Evolutionary conservation across 2,113 vertebrate species (phyloP).

Genomic region (Pogonocichla stellata): DNA sequence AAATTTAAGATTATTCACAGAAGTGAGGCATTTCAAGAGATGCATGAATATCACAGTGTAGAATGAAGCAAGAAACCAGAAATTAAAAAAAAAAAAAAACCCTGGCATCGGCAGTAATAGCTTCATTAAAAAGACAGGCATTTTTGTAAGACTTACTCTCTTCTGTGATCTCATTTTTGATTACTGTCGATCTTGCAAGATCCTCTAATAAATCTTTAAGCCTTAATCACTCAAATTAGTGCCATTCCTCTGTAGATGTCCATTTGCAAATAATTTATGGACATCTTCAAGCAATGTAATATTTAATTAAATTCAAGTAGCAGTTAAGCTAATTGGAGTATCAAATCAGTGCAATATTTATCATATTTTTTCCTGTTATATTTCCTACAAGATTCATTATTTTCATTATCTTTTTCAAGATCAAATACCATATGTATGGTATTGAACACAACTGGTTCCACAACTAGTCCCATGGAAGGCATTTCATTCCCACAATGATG

Average conservation of each 20-base stretch:
- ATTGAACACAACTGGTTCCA: not conserved
- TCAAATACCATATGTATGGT: not conserved
- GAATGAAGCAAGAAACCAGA: not conserved
- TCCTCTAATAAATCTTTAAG: not conserved
- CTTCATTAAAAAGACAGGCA: not conserved
- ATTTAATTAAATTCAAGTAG: slow-evolving; percentile 12
- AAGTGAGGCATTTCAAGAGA: not conserved
- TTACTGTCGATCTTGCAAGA: not conserved
- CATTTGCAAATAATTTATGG: not conserved
- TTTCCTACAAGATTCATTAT: not conserved
- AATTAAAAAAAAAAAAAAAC: not conserved
- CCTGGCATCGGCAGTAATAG: not conserved
- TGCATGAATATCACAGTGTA: not conserved
- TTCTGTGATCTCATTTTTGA: not conserved
- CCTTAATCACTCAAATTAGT: not conserved
- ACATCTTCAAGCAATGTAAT: not conserved
- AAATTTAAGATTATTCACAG: not conserved
- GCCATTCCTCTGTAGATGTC: not conserved
- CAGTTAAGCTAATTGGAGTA: not conserved
- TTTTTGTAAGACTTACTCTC: not conserved
- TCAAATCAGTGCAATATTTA: not conserved
- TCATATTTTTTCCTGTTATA: not conserved
- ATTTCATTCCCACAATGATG: not conserved
- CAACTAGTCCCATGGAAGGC: not conserved
- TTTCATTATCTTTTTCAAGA: not conserved